Evolutionary conservation across 2,797 vertebrate genomes (phyloP).

Genomic region (Chanos chanos): DNA sequence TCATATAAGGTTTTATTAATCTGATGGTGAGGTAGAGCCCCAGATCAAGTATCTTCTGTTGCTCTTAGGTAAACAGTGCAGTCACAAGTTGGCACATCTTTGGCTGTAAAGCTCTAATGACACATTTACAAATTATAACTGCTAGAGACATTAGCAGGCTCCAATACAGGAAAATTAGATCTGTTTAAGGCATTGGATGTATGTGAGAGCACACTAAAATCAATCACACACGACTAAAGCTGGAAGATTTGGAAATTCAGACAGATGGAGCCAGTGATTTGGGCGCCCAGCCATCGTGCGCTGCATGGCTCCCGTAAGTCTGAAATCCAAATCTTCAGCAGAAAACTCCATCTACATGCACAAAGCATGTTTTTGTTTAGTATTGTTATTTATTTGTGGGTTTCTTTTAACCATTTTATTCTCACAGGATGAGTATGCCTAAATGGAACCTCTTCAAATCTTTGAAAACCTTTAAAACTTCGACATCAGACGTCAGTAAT

Average conservation of each 20-base stretch:
- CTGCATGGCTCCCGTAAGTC: constrained; percentile 73
- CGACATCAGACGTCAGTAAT: constrained; percentile 46
- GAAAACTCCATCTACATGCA: constrained; percentile 68
- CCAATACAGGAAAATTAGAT: constrained; percentile 42
- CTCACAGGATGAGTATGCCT: constrained; percentile 59
- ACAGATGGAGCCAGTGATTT: constrained; percentile 71
- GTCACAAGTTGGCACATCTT: no score
- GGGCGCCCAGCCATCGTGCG: constrained; percentile 67
- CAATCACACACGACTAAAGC: constrained; percentile 66
- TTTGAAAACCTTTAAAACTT: constrained; percentile 64
- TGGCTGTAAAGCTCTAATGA: constrained; percentile 31
- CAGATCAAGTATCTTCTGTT: no score
- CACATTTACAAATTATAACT: constrained; percentile 36
- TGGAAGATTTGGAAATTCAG: constrained; percentile 70
- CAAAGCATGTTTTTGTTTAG: constrained; percentile 63
- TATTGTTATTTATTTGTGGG: constrained; percentile 57
- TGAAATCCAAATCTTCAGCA: constrained; percentile 71
- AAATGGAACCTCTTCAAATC: constrained; percentile 55
- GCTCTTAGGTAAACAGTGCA: no score
- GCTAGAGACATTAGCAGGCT: constrained; percentile 28
- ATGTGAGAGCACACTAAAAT: constrained; percentile 65
- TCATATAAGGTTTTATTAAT: no score
- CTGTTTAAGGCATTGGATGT: constrained; percentile 53
- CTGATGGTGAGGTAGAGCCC: no score
- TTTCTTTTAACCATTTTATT: constrained; percentile 60